phyloP scores from a whole-genome alignment of 2,113 vertebrate species.

The Notarius lentiginosus region DNA sequence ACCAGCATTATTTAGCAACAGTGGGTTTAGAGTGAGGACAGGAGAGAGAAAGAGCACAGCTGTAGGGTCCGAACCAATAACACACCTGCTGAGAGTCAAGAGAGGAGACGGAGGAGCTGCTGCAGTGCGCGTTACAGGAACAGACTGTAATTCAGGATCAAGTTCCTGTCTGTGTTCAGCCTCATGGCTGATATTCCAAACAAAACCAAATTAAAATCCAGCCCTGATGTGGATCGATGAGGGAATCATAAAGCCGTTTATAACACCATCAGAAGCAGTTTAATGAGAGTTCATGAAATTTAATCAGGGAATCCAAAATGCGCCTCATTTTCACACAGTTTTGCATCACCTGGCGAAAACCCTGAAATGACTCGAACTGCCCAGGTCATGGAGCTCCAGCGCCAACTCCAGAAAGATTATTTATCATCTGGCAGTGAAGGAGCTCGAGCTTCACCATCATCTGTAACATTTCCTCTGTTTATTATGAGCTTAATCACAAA shows the following conservation, averaged over 20 bases:
- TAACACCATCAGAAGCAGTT: neutral
- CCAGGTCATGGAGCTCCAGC: neutral
- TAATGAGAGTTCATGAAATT: neutral
- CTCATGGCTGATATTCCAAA: neutral
- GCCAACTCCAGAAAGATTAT: neutral
- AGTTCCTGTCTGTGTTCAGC: neutral
- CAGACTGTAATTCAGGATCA: neutral
- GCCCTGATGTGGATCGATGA: neutral
- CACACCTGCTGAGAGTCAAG: neutral
- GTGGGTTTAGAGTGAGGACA: neutral
- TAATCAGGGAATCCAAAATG: neutral
- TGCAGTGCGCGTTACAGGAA: neutral
- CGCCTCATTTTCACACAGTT: neutral
- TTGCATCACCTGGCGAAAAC: neutral
- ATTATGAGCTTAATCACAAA: neutral
- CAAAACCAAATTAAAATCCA: neutral
- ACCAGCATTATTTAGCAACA: constrained; percentile 1
- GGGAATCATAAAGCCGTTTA: neutral
- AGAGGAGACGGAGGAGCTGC: neutral
- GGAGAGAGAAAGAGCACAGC: neutral
- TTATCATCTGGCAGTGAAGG: neutral
- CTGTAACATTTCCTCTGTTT: neutral
- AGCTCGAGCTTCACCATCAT: neutral
- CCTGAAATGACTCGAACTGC: neutral
- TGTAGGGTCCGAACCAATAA: too few relatives aligned